Conservation (phyloP, 2,113 vertebrate species). For the Colossoma macropomum region DNA sequence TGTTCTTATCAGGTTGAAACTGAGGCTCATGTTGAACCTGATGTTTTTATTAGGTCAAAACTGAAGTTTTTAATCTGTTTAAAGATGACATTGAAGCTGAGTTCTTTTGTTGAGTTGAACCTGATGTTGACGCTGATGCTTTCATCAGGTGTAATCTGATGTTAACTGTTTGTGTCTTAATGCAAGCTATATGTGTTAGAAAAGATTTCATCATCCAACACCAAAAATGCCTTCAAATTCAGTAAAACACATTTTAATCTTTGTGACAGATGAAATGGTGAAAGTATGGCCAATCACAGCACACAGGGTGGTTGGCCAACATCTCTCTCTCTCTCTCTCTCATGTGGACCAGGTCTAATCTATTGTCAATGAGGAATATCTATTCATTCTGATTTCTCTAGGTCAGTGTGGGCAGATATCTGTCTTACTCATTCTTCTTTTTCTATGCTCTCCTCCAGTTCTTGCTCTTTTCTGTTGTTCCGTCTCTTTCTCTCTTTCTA, state of each 20-base stretch:
- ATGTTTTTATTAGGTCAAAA: too few relatives aligned
- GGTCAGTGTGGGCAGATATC: constrained; percentile 39
- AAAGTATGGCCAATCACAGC: background rate
- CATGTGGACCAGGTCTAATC: background rate
- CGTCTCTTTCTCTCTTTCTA: constrained; percentile 57
- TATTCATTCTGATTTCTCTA: background rate
- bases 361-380: background rate
- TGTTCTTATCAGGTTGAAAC: too few relatives aligned
- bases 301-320: background rate
- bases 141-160: background rate
- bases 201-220: too few relatives aligned
- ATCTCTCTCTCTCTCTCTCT: background rate
- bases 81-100: too few relatives aligned
- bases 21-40: too few relatives aligned
- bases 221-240: too few relatives aligned
- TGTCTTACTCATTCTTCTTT: constrained; percentile 53
- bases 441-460: constrained; percentile 41
- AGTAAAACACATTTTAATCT: background rate
- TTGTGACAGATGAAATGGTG: background rate
- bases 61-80: too few relatives aligned
- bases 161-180: background rate
- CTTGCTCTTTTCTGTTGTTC: constrained; percentile 64
- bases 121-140: background rate
- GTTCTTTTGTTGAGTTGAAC: too few relatives aligned
- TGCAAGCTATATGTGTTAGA: background rate